phyloP scores from a whole-genome alignment of 1,140 invertebrate genomes.

The Streblospio benedicti region DNA sequence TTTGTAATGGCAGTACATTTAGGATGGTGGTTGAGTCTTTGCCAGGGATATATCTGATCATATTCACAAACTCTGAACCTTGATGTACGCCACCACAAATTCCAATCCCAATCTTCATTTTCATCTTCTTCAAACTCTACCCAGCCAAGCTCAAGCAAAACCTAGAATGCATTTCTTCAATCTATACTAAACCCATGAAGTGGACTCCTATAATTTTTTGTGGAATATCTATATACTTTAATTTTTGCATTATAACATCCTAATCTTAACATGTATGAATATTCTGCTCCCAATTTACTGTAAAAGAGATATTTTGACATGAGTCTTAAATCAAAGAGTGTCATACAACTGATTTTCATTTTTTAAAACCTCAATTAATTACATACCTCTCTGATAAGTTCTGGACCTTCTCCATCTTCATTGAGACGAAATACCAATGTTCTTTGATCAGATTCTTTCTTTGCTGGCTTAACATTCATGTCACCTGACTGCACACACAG shows the following conservation, averaged over 20 bases:
- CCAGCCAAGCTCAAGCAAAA: constrained; percentile 65
- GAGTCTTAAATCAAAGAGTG: too few species aligned
- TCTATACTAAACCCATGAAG: too few species aligned
- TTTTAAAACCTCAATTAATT: background rate
- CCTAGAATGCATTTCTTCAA: too few species aligned
- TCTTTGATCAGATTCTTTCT: too few species aligned
- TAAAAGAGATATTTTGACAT: too few species aligned
- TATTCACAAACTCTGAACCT: constrained; percentile 63
- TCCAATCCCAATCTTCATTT: constrained; percentile 62
- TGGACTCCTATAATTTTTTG: too few species aligned
- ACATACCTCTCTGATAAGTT: constrained; percentile 63
- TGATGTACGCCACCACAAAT: constrained; percentile 70
- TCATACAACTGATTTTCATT: constrained; percentile 8
- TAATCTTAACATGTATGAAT: too few species aligned
- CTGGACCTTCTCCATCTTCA: constrained; percentile 65
- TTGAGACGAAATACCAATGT: constrained; percentile 36
- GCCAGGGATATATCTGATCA: constrained; percentile 62
- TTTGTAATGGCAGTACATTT: constrained; percentile 70
- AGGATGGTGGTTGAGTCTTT: constrained; percentile 74
- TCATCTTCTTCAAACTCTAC: constrained; percentile 56
- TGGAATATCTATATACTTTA: too few species aligned
- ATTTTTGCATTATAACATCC: too few species aligned
- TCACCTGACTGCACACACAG: too few species aligned
- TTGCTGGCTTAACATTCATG: too few species aligned
- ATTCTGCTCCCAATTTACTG: too few species aligned